Percentiles rank a stretch among this genome's conserved stretches.
Conservation (phyloP, 2,888 invertebrate species). For the Plagiodera versicolora region DNA sequence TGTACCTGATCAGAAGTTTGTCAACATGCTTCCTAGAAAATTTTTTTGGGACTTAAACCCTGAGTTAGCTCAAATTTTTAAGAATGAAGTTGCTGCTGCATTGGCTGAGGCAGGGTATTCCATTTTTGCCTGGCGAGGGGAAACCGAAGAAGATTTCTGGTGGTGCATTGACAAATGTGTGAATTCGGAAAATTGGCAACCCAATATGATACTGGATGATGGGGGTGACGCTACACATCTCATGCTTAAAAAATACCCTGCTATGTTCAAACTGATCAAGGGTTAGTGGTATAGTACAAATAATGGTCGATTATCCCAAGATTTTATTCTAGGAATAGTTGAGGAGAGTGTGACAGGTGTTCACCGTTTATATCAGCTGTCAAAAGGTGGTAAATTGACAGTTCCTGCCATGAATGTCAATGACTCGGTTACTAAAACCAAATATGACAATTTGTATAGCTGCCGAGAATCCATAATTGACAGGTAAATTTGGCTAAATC, state of each 20-base stretch:
- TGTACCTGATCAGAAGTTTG: no score
- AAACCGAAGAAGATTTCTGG: constrained; percentile 98
- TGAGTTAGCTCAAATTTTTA: constrained; percentile 23
- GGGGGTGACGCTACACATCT: constrained; percentile 96
- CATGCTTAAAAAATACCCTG: constrained; percentile 93
- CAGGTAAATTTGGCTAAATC: constrained; percentile 58
- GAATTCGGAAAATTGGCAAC: constrained; percentile 90
- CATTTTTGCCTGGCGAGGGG: constrained; percentile 95
- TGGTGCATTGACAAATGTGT: constrained; percentile 98
- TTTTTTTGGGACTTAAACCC: no score
- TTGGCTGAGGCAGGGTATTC: constrained; percentile 88
- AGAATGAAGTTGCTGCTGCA: constrained; percentile 97
- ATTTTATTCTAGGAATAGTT: constrained; percentile 73
- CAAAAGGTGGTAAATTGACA: constrained; percentile 89
- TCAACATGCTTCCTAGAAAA: no score
- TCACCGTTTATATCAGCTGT: constrained; percentile 92
- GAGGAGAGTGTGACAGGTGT: constrained; percentile 99
- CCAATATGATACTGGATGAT: constrained; percentile 97
- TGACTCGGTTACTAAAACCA: constrained; percentile 97
- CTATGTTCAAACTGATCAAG: constrained; percentile 91
- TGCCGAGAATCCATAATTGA: constrained; percentile 91
- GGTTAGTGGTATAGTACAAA: constrained; percentile 53
- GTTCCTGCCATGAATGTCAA: constrained; percentile 99
- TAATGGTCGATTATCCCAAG: neutral
- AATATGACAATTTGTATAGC: constrained; percentile 96